Evolutionary conservation across 2,888 invertebrate genomes (phyloP), one percentile per base, ranked within the genome.

Genomic region (Ganaspis brasiliensis): DNA sequence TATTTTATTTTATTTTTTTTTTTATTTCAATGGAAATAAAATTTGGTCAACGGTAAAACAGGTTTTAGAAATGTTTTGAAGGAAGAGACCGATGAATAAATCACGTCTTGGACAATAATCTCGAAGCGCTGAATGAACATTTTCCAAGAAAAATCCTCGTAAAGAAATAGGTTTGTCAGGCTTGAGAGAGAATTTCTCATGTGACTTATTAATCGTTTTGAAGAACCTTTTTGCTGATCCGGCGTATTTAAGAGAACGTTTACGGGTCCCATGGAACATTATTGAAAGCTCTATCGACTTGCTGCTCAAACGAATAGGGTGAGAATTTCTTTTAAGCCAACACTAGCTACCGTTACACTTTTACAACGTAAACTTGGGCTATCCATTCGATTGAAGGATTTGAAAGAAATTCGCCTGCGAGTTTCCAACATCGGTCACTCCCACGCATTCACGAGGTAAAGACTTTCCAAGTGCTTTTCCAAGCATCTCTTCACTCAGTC

Each of bases 371-470:
- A 61, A 24, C 37, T 24, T 31, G 12, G 24, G 31, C 26, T 31
- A 57, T 59, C 24, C 45, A 52, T 49, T 63, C 37, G 63, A 40
- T 63, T 37, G 37, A 40, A 67, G 21, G 37, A 40, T 40, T 67
- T 67, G 14, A 74, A 73, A 57, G 56, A 49, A 74, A 74, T 74
- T 74, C 72, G 63, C 67, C 67, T 75, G 81, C 74, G 78, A 80
- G 82, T 73, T 79, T 74, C 76, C 71, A 77, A 75, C 72, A 45
- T n/a, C 71, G 80, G 78, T 79, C 80, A 81, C 78, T 82, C 82
- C 78, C 82, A 79, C 82, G 80, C 76, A 74, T 55, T 24, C 71
- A 37, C 52, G 14, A 67, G 37, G 31, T 63, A 59, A 73, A 45
- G 78, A 78, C 45, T 73, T 80, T 79, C 76, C 81, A 75, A 79